Evolutionary conservation across 2,888 invertebrate genomes (phyloP).

Genomic region (Ennomos erosarius): DNA sequence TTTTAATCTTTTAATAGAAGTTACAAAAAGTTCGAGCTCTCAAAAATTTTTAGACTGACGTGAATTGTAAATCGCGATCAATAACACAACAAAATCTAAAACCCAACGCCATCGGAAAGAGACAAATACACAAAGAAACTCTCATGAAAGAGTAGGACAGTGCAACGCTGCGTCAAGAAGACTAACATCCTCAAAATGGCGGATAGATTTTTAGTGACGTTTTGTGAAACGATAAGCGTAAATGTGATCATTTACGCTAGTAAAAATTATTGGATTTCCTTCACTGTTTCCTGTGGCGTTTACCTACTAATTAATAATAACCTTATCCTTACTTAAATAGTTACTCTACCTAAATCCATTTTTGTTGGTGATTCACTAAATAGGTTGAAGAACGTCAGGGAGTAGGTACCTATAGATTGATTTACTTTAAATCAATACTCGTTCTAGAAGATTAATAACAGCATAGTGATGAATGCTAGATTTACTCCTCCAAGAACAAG

Average conservation of each 20-base stretch:
- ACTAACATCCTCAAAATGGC: conserved; percentile 32
- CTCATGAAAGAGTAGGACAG: conserved; percentile 22
- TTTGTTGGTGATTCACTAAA: too few species aligned
- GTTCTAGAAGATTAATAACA: conserved; percentile 19
- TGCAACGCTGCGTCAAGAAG: conserved; percentile 8
- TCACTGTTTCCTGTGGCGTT: too few species aligned
- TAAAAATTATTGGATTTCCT: too few species aligned
- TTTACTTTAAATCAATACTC: neutral
- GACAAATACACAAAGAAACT: conserved; percentile 1
- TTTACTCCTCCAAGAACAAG: neutral
- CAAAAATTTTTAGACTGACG: conserved; percentile 4
- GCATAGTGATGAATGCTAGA: conserved; percentile 1
- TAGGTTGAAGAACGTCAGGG: too few species aligned
- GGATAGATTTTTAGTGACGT: conserved; percentile 30
- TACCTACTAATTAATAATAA: too few species aligned
- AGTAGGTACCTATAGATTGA: too few species aligned
- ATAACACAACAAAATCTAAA: conserved; percentile 19
- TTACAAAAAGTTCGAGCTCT: neutral
- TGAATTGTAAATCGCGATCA: conserved; percentile 18
- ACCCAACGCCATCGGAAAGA: conserved; percentile 18
- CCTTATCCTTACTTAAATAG: too few species aligned
- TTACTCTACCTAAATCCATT: too few species aligned
- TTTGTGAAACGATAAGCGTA: conserved; percentile 6
- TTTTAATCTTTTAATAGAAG: neutral
- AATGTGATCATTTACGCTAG: neutral